These are phyloP conservation scores for Steatocranus sp. DNA, from an alignment of 2,797 vertebrate genomes.

Conservation along the genomic window DNA sequence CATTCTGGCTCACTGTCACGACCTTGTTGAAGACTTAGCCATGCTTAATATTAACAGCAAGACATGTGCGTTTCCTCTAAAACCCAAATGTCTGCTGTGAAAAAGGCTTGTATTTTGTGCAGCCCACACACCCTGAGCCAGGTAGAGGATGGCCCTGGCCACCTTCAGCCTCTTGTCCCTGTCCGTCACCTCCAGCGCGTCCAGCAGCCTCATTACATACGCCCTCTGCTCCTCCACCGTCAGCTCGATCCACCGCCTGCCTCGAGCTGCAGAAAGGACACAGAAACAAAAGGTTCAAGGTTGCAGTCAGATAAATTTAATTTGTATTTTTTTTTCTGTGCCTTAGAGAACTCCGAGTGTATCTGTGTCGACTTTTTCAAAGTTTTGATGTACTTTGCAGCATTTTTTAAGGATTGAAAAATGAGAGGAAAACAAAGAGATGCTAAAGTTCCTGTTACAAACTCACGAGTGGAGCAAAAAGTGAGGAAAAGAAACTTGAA, in stretches of 20 bases:
- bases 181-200: conserved; percentile 90
- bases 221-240: conserved; percentile 78
- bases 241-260: conserved; percentile 83
- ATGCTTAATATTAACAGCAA: not conserved
- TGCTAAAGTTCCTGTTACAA: not conserved
- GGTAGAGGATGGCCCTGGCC: conserved; percentile 89
- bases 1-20: not conserved
- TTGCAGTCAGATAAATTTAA: not conserved
- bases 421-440: not conserved
- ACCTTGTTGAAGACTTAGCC: not conserved
- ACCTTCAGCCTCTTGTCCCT: conserved; percentile 86
- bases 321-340: not conserved
- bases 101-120: not conserved
- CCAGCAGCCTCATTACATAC: conserved; percentile 88
- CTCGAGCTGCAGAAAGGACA: conserved; percentile 34
- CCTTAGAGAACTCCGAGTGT: not conserved
- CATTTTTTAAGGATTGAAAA: not conserved
- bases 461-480: fast-evolving
- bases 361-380: not conserved
- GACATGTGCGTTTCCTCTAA: not conserved
- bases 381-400: too few relatives aligned
- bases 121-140: conserved; percentile 86
- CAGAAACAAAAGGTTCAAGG: not conserved
- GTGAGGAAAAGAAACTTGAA: not conserved
- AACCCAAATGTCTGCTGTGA: not conserved